phyloP scores from a whole-genome alignment of 2,113 vertebrate species.

The Eupsittula cactorum region DNA sequence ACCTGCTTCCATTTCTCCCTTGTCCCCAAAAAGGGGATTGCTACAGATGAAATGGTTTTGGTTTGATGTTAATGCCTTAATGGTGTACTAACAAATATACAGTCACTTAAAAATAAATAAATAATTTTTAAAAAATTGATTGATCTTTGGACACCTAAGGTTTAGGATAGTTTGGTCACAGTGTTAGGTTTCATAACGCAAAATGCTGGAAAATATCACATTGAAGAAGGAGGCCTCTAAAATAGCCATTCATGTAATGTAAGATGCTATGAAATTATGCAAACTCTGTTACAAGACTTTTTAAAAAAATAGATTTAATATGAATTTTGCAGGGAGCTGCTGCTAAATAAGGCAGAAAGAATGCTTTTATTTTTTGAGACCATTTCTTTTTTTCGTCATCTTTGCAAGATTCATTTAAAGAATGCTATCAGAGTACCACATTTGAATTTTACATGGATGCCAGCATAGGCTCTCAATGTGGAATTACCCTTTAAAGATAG shows the following conservation, averaged over 20 bases:
- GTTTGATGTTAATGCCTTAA: not conserved
- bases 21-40: not conserved
- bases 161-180: not conserved
- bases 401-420: not conserved
- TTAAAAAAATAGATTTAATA: not conserved
- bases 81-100: not conserved
- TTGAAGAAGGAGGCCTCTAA: not conserved
- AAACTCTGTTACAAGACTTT: not conserved
- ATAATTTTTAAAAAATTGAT: rapidly evolving
- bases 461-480: not conserved
- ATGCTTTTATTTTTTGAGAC: not conserved
- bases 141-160: rapidly evolving
- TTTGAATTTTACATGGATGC: not conserved
- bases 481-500: not conserved
- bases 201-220: not conserved
- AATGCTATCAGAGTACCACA: not conserved
- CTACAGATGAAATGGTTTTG: not conserved
- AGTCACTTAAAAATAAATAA: not conserved
- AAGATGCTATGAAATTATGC: not conserved
- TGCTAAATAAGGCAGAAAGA: not conserved
- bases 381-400: not conserved
- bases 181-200: not conserved
- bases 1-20: not conserved
- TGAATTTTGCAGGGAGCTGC: not conserved
- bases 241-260: not conserved